Evolutionary conservation across 2,888 invertebrate species (phyloP).

Genomic region (Pandemis heparana): DNA sequence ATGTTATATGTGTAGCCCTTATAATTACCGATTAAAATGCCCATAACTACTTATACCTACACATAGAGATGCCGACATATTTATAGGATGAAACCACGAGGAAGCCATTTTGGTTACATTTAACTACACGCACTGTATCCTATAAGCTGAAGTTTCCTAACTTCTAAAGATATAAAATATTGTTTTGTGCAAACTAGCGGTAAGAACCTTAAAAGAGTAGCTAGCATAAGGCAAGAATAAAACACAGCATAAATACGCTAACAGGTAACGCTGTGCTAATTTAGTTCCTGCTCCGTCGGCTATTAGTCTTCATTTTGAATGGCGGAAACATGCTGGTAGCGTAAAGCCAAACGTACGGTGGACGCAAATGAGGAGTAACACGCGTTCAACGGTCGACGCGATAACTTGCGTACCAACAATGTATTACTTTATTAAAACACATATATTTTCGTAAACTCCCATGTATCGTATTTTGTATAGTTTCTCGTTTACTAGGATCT

Average conservation of each 20-base stretch:
- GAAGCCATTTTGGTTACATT: too few relatives aligned
- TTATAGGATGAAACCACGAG: too few relatives aligned
- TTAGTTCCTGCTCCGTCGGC: slow-evolving; percentile 63
- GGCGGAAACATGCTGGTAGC: slow-evolving; percentile 58
- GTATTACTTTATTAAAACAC: slow-evolving; percentile 40
- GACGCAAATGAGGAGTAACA: slow-evolving; percentile 74
- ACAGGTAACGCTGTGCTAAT: slow-evolving; percentile 62
- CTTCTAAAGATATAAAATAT: slow-evolving; percentile 45
- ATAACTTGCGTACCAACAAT: slow-evolving; percentile 51
- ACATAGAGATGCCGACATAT: too few relatives aligned
- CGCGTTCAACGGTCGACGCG: slow-evolving; percentile 53
- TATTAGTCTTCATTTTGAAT: slow-evolving; percentile 74
- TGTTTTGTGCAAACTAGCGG: slow-evolving; percentile 41
- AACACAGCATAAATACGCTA: slow-evolving; percentile 74
- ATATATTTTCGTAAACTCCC: slow-evolving; percentile 17
- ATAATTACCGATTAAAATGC: too few relatives aligned
- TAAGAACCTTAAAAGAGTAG: slow-evolving; percentile 60
- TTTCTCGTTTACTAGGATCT: background rate
- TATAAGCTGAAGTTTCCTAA: slow-evolving; percentile 2
- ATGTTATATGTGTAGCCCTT: too few relatives aligned
- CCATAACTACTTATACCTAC: too few relatives aligned
- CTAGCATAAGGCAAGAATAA: slow-evolving; percentile 61
- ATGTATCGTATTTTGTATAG: background rate
- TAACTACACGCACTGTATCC: background rate
- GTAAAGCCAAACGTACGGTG: slow-evolving; percentile 76